Base-by-base conservation (phyloP, 1,140 invertebrate genomes). In the Anastrepha ludens region DNA sequence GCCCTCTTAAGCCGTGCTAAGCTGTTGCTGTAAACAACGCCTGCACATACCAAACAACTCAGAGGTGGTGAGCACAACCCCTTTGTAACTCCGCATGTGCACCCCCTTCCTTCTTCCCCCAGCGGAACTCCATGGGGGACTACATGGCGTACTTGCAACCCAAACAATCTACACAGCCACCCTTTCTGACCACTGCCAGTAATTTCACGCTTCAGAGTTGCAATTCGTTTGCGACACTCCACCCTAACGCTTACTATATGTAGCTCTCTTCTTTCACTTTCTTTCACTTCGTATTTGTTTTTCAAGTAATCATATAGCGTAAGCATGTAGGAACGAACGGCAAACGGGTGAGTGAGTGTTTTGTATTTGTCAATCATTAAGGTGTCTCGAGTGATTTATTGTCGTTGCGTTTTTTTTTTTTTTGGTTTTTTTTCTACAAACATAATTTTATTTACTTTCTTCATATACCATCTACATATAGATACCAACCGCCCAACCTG, bases 361-460 rank as follows among this genome's bases (percentile, higher is more conserved):
- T 81, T 81, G 74, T 81, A 81, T 81, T 81, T 81, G 74, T 81
- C 74, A 81, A 47, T 81, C 74, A 81, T 58, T 81, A 81, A 81
- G 74, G 74, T 81, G 74, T 81, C 74, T 81, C 74, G 74, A 81
- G 74, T 81, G 74, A 81, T 81, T 81, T 81, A 81, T 81, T 81
- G 74, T 81, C 74, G 47, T 50, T 55, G 6, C 7, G 15, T 81
- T 67, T 81, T 3, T 39, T n/a, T n/a, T n/a, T 74, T 6, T 17
- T 44, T 74, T 44, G 3, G 44, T 74, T 47, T 47, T 67, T 74
- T 74, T 29, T 44, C 17, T 74, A 47, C 44, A 29, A 81, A 81
- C 11, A 20, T n/a, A 47, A 17, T 81, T 81, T 81, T 41, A 81
- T 55, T 81, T 58, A 41, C 44, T 6, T 81, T 81, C 17, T 7